Evolutionary conservation across 2,113 vertebrate genomes (phyloP).

Genomic region (Microtus oregoni): DNA sequence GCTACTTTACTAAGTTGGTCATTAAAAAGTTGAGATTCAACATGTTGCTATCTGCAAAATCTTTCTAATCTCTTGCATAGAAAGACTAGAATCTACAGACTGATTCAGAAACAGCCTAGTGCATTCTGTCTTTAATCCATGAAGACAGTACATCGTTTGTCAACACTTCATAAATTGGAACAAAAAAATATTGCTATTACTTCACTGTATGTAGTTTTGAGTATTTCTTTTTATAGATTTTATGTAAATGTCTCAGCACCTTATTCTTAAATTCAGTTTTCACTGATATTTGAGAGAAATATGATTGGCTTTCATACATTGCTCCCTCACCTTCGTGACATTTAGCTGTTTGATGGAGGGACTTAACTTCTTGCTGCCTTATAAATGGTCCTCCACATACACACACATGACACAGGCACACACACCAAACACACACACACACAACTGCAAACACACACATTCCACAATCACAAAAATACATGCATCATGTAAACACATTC

Average conservation of each 20-base stretch:
- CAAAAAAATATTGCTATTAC: not conserved
- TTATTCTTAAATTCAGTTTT: not conserved
- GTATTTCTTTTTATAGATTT: not conserved
- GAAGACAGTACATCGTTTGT: not conserved
- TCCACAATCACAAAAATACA: no score
- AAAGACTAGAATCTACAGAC: not conserved
- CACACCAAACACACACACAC: not conserved
- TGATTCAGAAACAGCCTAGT: not conserved
- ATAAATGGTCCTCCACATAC: not conserved
- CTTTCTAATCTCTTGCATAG: not conserved
- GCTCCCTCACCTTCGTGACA: not conserved
- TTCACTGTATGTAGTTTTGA: not conserved
- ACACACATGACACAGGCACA: not conserved
- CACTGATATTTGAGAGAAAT: not conserved
- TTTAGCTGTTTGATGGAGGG: not conserved
- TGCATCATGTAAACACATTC: no score
- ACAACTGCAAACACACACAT: not conserved
- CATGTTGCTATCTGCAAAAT: not conserved
- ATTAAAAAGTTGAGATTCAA: not conserved
- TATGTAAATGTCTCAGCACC: not conserved
- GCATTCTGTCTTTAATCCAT: not conserved
- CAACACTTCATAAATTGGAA: not conserved
- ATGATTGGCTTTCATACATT: not conserved
- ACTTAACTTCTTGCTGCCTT: not conserved
- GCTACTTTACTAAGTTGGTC: not conserved